These are phyloP conservation scores for Tetragonula clypearis DNA, from an alignment of 1,140 invertebrate genomes.

Conservation along the genomic window DNA sequence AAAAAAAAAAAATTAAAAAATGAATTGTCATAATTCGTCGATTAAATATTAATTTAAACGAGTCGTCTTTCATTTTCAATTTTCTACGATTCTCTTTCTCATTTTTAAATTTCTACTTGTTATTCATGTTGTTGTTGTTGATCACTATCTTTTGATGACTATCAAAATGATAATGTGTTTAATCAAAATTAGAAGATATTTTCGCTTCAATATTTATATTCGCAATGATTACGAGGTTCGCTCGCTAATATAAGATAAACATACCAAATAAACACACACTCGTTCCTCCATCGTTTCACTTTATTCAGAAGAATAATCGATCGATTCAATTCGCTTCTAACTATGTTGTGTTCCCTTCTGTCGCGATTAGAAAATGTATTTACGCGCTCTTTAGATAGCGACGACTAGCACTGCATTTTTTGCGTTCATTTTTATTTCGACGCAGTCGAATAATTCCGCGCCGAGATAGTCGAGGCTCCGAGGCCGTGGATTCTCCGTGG, in stretches of 20 bases:
- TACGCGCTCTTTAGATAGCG: background rate
- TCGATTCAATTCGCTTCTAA: background rate
- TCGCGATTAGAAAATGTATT: background rate
- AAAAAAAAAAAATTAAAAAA: background rate
- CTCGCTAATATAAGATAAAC: no score
- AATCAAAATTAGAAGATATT: background rate
- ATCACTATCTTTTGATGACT: no score
- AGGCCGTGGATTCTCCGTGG: background rate
- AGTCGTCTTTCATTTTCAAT: no score
- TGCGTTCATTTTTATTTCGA: background rate
- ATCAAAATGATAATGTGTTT: no score
- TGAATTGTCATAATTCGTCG: no score
- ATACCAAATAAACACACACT: background rate
- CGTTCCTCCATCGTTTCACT: background rate
- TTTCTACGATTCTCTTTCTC: no score
- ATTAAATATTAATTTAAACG: no score
- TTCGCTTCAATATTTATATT: background rate
- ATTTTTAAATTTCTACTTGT: no score
- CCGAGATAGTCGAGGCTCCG: background rate
- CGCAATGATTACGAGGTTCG: background rate
- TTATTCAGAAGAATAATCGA: background rate
- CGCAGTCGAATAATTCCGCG: background rate
- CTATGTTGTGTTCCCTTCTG: background rate
- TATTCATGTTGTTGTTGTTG: no score
- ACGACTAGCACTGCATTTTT: background rate